phyloP scores from a whole-genome alignment of 2,888 invertebrate genomes.

The Itoplectis maculator region DNA sequence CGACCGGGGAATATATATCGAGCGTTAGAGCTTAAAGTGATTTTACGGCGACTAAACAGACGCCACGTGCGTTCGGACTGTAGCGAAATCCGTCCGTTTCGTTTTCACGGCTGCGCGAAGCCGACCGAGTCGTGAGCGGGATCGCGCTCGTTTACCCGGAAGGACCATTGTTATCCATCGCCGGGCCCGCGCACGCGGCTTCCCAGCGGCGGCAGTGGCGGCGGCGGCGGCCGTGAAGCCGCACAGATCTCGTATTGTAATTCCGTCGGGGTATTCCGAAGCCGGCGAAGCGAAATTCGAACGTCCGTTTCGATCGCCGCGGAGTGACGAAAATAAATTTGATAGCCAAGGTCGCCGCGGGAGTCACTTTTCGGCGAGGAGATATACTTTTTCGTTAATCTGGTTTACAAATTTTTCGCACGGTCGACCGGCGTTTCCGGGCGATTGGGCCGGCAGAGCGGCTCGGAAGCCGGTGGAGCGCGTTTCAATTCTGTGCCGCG shows the following conservation, averaged over 20 bases:
- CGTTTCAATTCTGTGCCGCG: too few relatives aligned
- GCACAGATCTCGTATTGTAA: slow-evolving; percentile 1
- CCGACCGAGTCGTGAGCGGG: neutral
- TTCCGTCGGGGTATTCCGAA: neutral
- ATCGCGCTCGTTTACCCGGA: slow-evolving; percentile 1
- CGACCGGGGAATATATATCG: too few relatives aligned
- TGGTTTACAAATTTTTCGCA: too few relatives aligned
- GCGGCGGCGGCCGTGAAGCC: neutral
- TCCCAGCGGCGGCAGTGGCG: neutral
- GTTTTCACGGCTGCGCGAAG: neutral
- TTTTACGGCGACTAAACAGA: too few relatives aligned
- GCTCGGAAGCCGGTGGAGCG: too few relatives aligned
- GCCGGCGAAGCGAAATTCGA: neutral
- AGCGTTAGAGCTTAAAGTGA: too few relatives aligned
- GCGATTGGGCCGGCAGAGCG: too few relatives aligned
- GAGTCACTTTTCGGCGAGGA: too few relatives aligned
- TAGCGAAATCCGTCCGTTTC: neutral
- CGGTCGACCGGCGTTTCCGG: too few relatives aligned
- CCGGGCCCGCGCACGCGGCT: neutral
- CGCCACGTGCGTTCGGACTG: neutral
- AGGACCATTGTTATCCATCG: slow-evolving; percentile 3
- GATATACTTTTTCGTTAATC: too few relatives aligned
- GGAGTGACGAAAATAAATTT: neutral
- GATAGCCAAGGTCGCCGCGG: too few relatives aligned
- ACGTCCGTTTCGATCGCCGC: neutral